Conservation (phyloP, 1,140 invertebrate species). For the Carcinoscorpius rotundicauda region DNA sequence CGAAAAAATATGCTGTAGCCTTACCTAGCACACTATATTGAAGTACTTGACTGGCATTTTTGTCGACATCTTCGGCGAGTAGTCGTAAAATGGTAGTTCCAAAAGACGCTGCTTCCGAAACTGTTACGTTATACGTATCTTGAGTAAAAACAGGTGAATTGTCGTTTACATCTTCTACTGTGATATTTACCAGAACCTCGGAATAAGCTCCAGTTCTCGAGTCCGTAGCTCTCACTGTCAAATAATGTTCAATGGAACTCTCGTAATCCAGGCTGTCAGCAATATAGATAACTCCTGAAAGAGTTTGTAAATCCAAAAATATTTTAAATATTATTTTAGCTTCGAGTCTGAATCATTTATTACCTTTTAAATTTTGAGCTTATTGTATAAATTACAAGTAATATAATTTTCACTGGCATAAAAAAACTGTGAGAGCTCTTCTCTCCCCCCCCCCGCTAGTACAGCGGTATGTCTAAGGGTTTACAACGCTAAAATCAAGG, state of each 20-base stretch:
- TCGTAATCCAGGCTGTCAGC: slow-evolving; percentile 82
- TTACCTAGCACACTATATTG: slow-evolving; percentile 22
- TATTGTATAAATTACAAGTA: too few relatives aligned
- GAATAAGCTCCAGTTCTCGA: slow-evolving; percentile 66
- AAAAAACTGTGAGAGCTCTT: too few relatives aligned
- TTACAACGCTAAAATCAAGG: too few relatives aligned
- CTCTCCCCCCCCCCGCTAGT: too few relatives aligned
- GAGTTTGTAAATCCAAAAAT: too few relatives aligned
- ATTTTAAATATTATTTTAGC: too few relatives aligned
- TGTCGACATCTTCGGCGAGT: slow-evolving; percentile 64
- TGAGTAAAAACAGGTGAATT: slow-evolving; percentile 67
- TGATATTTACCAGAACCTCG: slow-evolving; percentile 65
- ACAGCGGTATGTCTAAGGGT: too few relatives aligned
- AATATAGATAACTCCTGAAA: slow-evolving; percentile 64
- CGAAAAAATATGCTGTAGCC: slow-evolving; percentile 26
- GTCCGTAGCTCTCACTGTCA: slow-evolving; percentile 77
- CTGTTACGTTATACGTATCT: slow-evolving; percentile 65
- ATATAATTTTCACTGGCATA: too few relatives aligned
- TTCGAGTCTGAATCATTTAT: too few relatives aligned
- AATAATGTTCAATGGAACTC: slow-evolving; percentile 55
- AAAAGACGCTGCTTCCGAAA: slow-evolving; percentile 68
- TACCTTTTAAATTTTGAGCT: too few relatives aligned
- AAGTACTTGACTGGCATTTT: slow-evolving; percentile 33
- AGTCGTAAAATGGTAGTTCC: slow-evolving; percentile 63
- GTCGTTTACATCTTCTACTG: slow-evolving; percentile 78